A percentile compares a stretch with the other conserved stretches of the same genome.
Evolutionary conservation across 2,888 invertebrate genomes (phyloP).

Genomic region (Aphodius sticticus): DNA sequence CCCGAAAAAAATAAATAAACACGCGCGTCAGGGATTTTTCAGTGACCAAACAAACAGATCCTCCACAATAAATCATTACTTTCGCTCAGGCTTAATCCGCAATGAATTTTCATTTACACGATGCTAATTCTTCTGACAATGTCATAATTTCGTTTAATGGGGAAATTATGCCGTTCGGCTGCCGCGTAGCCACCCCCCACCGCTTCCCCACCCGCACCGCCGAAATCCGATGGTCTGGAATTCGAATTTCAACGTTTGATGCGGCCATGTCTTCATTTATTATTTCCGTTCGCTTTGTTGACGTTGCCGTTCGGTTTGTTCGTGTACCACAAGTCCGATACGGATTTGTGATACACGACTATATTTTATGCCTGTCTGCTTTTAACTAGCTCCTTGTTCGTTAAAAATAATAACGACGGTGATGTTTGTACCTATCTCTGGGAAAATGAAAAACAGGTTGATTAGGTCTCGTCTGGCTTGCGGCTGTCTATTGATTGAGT

Average conservation of each 20-base stretch:
- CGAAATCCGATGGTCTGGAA: background rate
- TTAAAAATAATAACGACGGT: background rate
- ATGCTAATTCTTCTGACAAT: slow-evolving; percentile 4
- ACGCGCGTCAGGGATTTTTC: background rate
- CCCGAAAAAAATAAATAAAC: background rate
- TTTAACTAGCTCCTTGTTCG: background rate
- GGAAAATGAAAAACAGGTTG: background rate
- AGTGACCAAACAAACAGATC: background rate
- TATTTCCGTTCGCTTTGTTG: background rate
- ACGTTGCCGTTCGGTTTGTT: background rate
- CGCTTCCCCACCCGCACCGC: background rate
- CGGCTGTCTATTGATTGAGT: background rate
- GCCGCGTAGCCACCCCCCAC: background rate
- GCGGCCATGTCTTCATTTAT: background rate
- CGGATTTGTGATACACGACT: background rate
- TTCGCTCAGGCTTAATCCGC: background rate
- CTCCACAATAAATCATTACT: background rate
- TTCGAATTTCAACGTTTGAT: background rate
- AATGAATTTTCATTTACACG: slow-evolving; percentile 4
- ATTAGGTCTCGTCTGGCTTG: background rate
- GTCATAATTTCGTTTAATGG: slow-evolving; percentile 4
- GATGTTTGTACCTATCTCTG: background rate
- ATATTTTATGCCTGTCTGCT: background rate
- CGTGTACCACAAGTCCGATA: background rate
- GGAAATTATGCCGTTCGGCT: background rate